phyloP scores from a whole-genome alignment of 1,140 invertebrate genomes.

The Drosophila saltans region DNA sequence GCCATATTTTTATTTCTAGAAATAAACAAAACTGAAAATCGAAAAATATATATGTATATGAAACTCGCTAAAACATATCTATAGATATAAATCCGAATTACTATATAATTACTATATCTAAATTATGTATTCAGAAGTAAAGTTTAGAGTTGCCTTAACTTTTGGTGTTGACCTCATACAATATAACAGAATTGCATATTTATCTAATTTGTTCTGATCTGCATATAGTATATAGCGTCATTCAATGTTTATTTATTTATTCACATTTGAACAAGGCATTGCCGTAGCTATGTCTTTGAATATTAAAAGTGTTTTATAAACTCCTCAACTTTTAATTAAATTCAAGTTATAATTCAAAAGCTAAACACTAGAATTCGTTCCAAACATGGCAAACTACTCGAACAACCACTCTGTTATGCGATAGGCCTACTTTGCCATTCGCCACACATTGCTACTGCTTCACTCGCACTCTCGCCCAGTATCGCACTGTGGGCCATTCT shows the following conservation, averaged over 20 bases:
- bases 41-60: too few species aligned
- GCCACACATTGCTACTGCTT: not conserved
- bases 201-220: too few species aligned
- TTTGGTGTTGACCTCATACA: too few species aligned
- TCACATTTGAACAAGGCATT: constrained; percentile 19
- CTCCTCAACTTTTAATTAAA: constrained; percentile 51
- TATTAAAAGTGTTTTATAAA: constrained; percentile 43
- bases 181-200: not conserved
- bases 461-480: not conserved
- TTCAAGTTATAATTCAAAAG: constrained; percentile 45
- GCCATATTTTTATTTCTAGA: too few species aligned
- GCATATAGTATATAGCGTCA: too few species aligned
- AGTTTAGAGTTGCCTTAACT: too few species aligned
- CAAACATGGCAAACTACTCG: constrained; percentile 19
- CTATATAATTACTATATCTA: too few species aligned
- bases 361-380: constrained; percentile 43
- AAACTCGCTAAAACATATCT: too few species aligned
- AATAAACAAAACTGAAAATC: too few species aligned
- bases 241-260: not conserved
- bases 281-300: constrained; percentile 27
- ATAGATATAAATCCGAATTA: too few species aligned
- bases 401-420: not conserved
- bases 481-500: not conserved
- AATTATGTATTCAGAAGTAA: too few species aligned
- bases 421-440: not conserved